Conservation (phyloP, 1,140 invertebrate genomes). For the Zaprionus tsacasi region DNA sequence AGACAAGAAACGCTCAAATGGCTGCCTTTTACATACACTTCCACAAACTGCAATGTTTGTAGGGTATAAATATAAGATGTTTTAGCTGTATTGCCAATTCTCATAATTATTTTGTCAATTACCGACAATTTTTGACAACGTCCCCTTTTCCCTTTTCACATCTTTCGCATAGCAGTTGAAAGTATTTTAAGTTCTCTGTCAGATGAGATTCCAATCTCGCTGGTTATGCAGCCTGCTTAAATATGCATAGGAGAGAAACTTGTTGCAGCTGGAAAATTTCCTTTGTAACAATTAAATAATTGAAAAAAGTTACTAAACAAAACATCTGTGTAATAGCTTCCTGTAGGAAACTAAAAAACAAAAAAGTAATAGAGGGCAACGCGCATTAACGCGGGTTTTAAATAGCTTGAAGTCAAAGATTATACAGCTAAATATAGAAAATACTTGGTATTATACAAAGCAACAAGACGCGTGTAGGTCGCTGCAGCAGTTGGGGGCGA, state of each 20-base stretch:
- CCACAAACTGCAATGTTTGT: too few relatives aligned
- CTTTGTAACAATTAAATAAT: constrained; percentile 1
- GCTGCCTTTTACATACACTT: too few relatives aligned
- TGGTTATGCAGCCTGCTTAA: neutral
- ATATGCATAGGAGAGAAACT: constrained; percentile 5
- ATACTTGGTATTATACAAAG: constrained; percentile 18
- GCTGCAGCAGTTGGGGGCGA: neutral
- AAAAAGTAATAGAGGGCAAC: too few relatives aligned
- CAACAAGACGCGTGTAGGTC: neutral
- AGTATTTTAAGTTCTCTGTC: neutral
- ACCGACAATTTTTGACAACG: neutral
- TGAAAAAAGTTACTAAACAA: neutral
- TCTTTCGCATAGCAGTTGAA: neutral
- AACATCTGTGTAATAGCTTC: neutral
- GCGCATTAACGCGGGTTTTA: neutral
- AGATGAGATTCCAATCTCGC: neutral
- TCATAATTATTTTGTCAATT: constrained; percentile 5
- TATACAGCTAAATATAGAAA: constrained; percentile 27
- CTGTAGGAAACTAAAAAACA: neutral
- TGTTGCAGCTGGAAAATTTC: neutral
- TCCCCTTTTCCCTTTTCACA: neutral
- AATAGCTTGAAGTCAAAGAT: constrained; percentile 12
- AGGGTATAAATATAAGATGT: neutral
- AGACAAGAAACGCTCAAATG: too few relatives aligned
- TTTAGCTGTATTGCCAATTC: neutral